Evolutionary conservation across 92 coral and sea anemone genomes (phyloP).

Genomic region (Palythoa heliodiscus): DNA sequence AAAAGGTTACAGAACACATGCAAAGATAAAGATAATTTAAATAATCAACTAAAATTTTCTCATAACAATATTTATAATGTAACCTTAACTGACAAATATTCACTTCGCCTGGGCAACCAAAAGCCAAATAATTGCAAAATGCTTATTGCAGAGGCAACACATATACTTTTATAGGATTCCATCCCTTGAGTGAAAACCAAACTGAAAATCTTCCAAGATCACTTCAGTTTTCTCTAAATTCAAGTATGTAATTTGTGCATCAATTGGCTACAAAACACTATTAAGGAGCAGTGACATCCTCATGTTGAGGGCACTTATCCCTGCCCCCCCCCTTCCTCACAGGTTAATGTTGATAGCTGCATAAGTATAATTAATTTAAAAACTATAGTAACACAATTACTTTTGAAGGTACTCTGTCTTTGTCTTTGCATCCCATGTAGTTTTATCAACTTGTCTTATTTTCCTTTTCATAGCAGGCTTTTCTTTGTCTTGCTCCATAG

Average conservation of each 20-base stretch:
- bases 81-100: neutral
- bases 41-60: neutral
- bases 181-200: constrained; percentile 14
- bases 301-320: too few species aligned
- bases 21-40: neutral
- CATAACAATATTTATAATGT: neutral
- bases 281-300: too few species aligned
- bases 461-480: neutral
- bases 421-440: constrained; percentile 1
- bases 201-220: constrained; percentile 23
- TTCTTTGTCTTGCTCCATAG: constrained; percentile 9
- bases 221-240: constrained; percentile 18
- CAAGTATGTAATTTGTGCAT: constrained; percentile 2
- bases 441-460: neutral
- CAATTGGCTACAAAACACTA: neutral
- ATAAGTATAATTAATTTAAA: too few species aligned
- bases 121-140: constrained; percentile 1
- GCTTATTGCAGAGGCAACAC: constrained; percentile 2
- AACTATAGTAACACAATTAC: constrained; percentile 17
- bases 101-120: constrained; percentile 8
- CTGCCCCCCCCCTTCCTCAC: too few species aligned
- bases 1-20: constrained; percentile 3
- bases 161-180: constrained; percentile 8
- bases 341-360: too few species aligned
- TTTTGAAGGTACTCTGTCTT: constrained; percentile 18